Evolutionary conservation across 2,113 vertebrate genomes (phyloP), one percentile per base, ranked within the genome.

Genomic region (Carollia perspicillata): DNA sequence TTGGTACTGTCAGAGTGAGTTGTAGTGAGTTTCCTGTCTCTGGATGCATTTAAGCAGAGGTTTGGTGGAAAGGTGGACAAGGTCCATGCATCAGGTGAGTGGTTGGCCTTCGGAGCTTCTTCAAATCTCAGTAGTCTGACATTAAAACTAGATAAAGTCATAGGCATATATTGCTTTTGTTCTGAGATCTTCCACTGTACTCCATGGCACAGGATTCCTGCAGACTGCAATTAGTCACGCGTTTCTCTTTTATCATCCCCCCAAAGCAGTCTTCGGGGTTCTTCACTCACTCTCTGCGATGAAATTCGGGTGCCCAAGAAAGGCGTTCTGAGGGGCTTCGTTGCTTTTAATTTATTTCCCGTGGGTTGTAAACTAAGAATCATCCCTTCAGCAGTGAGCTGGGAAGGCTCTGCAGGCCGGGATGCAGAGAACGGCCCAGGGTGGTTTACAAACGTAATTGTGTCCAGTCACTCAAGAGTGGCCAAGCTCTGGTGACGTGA

Each of bases 311-410:
- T 85, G 53, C 58, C 68, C 68, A 85, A 77, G 65, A 84, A 79
- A 78, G 23, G 20, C 8, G 51, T 88, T 92, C 97, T 89, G 86
- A 93, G 66, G 42, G 55, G 37, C 42, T 84, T 84, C n/a, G 85
- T 85, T 80, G 16, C 14, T 68, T 84, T 97, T 84, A 71, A 51
- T 93, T 69, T 86, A 79, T 69, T n/a, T 65, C 37, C 42, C 14
- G 40, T 23, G 13, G 10, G 20, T 89, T 96, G 37, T 96, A 20
- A 63, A 63, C 20, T 83, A 42, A 88, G 85, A 86, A 60, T 72
- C 80, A 84, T 80, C 75, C 51, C 92, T 94, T 93, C 65, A 47
- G 55, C 55, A 60, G 88, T 65, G 58, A 96, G n/a, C 63, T 77
- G 69, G 79, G 71, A 88, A 71, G 71, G 74, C 83, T 89, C 55